These are phyloP conservation scores for Tychaedon coryphoeus DNA, from an alignment of 2,113 vertebrate species.

Conservation along the genomic window DNA sequence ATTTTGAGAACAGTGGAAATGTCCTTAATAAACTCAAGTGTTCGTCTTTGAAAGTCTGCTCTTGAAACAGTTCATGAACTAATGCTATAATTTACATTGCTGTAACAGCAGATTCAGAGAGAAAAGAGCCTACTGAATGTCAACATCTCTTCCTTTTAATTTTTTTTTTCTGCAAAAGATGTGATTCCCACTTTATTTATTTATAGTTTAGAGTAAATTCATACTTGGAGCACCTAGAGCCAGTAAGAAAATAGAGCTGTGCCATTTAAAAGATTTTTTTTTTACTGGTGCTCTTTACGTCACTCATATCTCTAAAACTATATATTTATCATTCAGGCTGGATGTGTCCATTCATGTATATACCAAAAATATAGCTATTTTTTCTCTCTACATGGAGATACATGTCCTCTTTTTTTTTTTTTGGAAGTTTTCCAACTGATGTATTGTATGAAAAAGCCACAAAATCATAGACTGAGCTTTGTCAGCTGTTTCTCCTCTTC, in stretches of 20 bases:
- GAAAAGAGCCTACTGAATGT: not conserved
- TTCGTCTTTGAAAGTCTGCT: not conserved
- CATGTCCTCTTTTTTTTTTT: not conserved
- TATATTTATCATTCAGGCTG: not conserved
- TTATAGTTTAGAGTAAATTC: not conserved
- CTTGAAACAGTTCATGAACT: not conserved
- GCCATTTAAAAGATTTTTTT: not conserved
- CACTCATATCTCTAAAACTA: not conserved
- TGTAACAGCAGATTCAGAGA: not conserved
- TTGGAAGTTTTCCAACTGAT: not conserved
- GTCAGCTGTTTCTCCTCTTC: not conserved
- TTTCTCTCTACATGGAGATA: not conserved
- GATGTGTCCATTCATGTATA: not conserved
- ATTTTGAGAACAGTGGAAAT: not conserved
- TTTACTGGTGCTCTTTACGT: not conserved
- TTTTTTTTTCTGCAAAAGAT: not conserved
- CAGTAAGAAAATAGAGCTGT: not conserved
- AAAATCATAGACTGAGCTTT: not conserved
- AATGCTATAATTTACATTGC: not conserved
- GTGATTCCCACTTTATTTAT: not conserved
- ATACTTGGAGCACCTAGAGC: not conserved
- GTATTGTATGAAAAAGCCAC: accelerated
- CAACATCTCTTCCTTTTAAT: not conserved
- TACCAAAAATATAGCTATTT: not conserved
- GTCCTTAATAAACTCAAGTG: not conserved